Percentiles rank a stretch among this genome's conserved stretches.
phyloP scores from a whole-genome alignment of 2,888 invertebrate genomes.

The Lasioglossum pauxillum region DNA sequence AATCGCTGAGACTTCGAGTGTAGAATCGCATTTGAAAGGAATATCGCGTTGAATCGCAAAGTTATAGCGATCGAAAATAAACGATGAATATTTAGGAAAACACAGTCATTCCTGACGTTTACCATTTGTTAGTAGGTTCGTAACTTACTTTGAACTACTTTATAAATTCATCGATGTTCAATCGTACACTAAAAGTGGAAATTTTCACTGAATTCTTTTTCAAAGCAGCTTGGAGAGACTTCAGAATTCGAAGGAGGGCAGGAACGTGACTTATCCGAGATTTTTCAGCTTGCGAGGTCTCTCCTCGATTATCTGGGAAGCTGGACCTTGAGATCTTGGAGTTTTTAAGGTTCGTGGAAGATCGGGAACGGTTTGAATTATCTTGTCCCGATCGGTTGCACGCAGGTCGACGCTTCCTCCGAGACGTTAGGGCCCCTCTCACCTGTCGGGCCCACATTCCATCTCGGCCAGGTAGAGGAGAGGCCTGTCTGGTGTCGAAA shows the following conservation, averaged over 20 bases:
- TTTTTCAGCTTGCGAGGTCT: background rate
- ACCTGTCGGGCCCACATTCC: conserved; percentile 76
- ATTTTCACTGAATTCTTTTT: background rate
- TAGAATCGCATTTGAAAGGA: background rate
- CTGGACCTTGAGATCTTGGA: background rate
- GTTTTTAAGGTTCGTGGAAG: background rate
- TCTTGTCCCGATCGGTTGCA: conserved; percentile 46
- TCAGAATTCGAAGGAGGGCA: background rate
- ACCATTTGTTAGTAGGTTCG: background rate
- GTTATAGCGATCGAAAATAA: background rate
- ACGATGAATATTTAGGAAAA: background rate
- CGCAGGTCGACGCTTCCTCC: conserved; percentile 28
- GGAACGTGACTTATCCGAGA: background rate
- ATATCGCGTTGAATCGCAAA: background rate
- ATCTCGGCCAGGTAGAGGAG: conserved; percentile 57
- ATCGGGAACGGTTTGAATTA: conserved; percentile 37
- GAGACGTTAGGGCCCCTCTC: conserved; percentile 37
- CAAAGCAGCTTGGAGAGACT: background rate
- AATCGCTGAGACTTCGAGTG: background rate
- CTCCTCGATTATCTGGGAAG: background rate
- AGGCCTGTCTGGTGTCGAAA: conserved; percentile 58
- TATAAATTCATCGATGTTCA: background rate
- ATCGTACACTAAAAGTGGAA: background rate
- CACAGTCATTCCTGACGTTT: background rate
- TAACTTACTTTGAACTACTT: background rate